Conservation (phyloP, 2,113 vertebrate genomes). For the Lepisosteus osseus region DNA sequence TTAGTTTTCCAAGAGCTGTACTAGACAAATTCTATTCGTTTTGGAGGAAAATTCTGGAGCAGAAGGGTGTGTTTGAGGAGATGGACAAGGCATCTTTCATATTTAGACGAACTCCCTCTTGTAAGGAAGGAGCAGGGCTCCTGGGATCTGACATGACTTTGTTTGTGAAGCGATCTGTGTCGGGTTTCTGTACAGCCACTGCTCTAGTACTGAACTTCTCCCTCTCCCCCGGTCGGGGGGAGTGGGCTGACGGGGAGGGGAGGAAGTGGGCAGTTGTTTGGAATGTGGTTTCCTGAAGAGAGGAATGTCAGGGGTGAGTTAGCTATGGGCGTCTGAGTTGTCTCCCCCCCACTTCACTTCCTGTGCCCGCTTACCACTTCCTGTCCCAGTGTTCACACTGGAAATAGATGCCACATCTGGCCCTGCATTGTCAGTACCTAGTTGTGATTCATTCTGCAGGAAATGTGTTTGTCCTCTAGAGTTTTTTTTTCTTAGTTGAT, state of each 20-base stretch:
- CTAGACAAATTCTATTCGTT: too few relatives aligned
- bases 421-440: background rate
- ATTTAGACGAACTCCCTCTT: constrained; percentile 14
- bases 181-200: too few relatives aligned
- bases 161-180: too few relatives aligned
- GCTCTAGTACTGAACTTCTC: too few relatives aligned
- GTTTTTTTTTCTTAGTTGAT: too few relatives aligned
- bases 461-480: constrained; percentile 10
- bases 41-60: too few relatives aligned
- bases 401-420: background rate
- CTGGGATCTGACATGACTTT: too few relatives aligned
- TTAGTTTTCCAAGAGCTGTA: too few relatives aligned
- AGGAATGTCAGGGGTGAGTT: constrained; percentile 24
- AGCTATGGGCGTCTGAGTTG: constrained; percentile 33
- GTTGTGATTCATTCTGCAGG: background rate
- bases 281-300: constrained; percentile 52
- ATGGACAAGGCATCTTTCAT: constrained; percentile 13
- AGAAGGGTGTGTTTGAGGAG: too few relatives aligned
- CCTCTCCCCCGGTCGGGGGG: background rate
- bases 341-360: constrained; percentile 33
- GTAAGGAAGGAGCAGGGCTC: constrained; percentile 16
- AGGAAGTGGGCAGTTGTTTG: constrained; percentile 54
- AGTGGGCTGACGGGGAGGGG: constrained; percentile 2
- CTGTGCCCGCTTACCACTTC: constrained; percentile 33
- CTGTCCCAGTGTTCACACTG: background rate